Evolutionary conservation across 2,888 invertebrate species (phyloP), one percentile per base, ranked within the genome.

Genomic region (Athripsodes cinereus): DNA sequence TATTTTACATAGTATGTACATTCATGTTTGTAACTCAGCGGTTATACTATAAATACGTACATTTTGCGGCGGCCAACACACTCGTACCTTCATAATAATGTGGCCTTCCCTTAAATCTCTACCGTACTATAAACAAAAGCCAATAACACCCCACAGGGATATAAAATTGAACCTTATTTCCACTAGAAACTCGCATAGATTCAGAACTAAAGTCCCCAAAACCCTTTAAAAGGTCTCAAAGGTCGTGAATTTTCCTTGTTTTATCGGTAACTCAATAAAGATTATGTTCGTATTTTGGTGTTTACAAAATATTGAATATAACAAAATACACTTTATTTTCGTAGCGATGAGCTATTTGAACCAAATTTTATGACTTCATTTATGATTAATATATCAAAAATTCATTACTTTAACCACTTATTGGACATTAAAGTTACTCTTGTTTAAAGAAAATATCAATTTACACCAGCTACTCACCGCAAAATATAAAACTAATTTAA

Each of bases 91-190:
- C 26, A 55, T 40, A 40, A 55, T 40, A 40, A 40, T 40, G 16
- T 52, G 52, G 31, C 51, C 13, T 26, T 35, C 53, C 50, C 18
- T 53, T 22, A 58, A 58, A 58, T 58, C 55, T 57, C 62, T 40
- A 51, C 44, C 6, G 57, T 53, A 62, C 57, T 52, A 60, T 60
- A 62, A 62, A 62, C 62, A 62, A 60, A 58, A 58, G 55, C 60
- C 60, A 53, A 60, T 59, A 62, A 53, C 55, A 58, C 59, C 59
- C 62, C 58, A 53, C 26, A 53, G 55, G 57, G 49, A 55, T 52
- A 58, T 62, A 58, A 62, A 62, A 62, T 62, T 62, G 62, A 62
- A 60, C 62, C 62, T 55, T 22, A 47, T 52, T 46, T 50, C 44
- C n/a, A 44, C 35, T 50, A 16, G 40, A 40, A 40, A 40, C 40